Conservation (phyloP, 2,113 vertebrate genomes). For the Chitala chitala region DNA sequence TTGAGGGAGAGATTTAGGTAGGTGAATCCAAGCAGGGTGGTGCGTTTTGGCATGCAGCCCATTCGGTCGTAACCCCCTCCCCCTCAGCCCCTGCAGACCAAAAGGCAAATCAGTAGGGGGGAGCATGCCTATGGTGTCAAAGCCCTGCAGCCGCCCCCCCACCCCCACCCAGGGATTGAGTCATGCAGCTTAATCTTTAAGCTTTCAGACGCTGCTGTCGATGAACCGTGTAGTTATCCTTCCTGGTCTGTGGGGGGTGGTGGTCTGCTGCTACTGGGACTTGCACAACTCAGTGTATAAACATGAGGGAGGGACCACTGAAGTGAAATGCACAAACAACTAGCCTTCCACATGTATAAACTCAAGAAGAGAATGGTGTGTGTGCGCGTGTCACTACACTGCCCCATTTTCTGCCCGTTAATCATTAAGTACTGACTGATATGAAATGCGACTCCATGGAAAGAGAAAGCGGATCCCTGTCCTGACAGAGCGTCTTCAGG, state of each 20-base stretch:
- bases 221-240: neutral
- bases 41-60: too few species aligned
- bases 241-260: neutral
- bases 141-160: neutral
- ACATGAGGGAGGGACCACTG: neutral
- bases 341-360: too few species aligned
- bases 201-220: neutral
- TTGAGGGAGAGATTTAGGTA: neutral
- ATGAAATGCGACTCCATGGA: neutral
- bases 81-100: neutral
- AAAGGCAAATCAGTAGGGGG: too few species aligned
- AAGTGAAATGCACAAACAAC: too few species aligned
- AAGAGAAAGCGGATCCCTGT: too few species aligned
- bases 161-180: neutral
- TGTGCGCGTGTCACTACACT: too few species aligned
- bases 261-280: neutral
- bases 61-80: too few species aligned
- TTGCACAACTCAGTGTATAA: neutral
- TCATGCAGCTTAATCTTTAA: slow-evolving; percentile 8
- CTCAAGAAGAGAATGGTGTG: too few species aligned
- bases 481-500: too few species aligned
- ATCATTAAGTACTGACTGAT: neutral
- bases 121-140: neutral
- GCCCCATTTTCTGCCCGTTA: neutral
- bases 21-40: slow-evolving; percentile 1